Conservation (phyloP, 2,113 vertebrate genomes). For the Amazona vittata region DNA sequence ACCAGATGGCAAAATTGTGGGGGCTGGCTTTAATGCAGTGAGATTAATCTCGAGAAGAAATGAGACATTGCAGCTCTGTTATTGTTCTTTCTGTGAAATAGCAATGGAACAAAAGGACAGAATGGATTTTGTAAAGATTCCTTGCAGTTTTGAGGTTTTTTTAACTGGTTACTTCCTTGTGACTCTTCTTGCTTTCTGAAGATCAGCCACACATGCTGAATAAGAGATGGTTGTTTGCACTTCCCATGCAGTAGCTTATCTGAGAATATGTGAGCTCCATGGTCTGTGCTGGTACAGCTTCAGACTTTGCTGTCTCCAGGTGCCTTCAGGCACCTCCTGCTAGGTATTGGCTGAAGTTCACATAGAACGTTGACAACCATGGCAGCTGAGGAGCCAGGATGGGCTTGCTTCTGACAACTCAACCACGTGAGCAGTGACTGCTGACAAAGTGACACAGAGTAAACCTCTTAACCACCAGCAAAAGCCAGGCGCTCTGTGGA, state of each 20-base stretch:
- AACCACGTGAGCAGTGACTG: background rate
- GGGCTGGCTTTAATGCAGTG: conserved; percentile 1
- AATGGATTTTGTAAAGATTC: background rate
- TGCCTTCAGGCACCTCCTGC: background rate
- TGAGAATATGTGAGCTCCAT: background rate
- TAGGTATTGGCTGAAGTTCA: background rate
- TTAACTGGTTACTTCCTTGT: background rate
- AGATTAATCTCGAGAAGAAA: background rate
- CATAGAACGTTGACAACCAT: background rate
- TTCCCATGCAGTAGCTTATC: background rate
- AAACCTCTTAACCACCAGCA: background rate
- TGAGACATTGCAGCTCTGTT: background rate
- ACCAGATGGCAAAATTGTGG: conserved; percentile 44
- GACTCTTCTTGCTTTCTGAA: background rate
- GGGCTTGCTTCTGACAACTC: background rate
- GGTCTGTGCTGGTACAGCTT: background rate
- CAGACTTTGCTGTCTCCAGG: background rate
- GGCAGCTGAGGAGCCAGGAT: background rate
- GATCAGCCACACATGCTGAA: background rate
- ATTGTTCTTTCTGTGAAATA: background rate
- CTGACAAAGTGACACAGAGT: background rate
- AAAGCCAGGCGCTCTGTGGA: background rate
- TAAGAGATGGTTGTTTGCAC: background rate
- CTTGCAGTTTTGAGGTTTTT: background rate
- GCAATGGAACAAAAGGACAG: background rate